Evolutionary conservation across 2,113 vertebrate species (phyloP), one percentile per base, ranked within the genome.

Genomic region (Tetraodon nigroviridis): DNA sequence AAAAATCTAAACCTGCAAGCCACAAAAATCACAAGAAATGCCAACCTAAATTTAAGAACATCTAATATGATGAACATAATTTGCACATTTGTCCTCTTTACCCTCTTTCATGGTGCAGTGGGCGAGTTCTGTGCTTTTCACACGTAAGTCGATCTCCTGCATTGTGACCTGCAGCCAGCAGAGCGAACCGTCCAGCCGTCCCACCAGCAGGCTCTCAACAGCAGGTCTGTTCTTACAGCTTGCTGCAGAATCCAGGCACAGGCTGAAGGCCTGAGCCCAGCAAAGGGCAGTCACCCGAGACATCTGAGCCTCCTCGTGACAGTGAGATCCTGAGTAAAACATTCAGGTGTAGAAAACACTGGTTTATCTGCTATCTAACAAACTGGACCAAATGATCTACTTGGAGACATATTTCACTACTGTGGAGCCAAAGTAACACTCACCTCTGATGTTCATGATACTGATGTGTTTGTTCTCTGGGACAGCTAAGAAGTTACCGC

Each of bases 361-460:
- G 11, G 10, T 37, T 37, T 8, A 1, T 3, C 12, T 37, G 8
- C 32, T 8, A 12, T 37, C 32, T 37, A 37, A 12, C 32, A 37
- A 12, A 37, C 32, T 37, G 32, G 10, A 32, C 22, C 6, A 37
- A 37, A 12, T 12, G 32, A 27, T 27, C 24, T 27, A 27, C 24
- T 27, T 27, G 5, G 8, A 37, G 32, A 37, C 12, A 37, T 37
- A 37, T 10, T 12, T 37, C 32, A 37, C 32, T 37, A 37, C 24
- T 6, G 7, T 6, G 5, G 4, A 27, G 24, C 40, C 16, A 60
- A 27, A 14, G 40, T 17, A 16, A 46, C 3, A 58, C 65, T 59
- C n/a, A 90, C 91, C 90, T n/a, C 76, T 90, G 21, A 90, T 81
- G n/a, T 77, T 86, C 89, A 90, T 92, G 69, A 92, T 90, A 82